Base-by-base conservation (phyloP, 2,113 vertebrate genomes). In the Potamarius usumacintae region DNA sequence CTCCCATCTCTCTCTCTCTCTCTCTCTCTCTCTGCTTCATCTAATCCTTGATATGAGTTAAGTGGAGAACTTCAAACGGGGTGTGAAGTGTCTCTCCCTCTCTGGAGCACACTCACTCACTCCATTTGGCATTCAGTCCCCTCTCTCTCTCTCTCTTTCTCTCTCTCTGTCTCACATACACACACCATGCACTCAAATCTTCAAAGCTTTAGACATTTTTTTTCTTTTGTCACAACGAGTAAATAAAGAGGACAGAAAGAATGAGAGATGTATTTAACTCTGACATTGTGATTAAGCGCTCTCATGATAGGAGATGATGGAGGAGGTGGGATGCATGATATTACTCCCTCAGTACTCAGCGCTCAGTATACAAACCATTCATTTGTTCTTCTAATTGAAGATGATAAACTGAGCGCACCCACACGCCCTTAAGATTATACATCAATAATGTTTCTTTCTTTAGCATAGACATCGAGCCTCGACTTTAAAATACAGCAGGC, bases 11-110 rank as follows among this genome's bases (percentile, higher is more conserved):
- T 88, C 86, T 92, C 89, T 63, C 85, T 72, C 87, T 90, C 87
- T 86, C 81, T 84, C n/a, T 30, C 4, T 58, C 6, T 89, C 83
- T 89, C 90, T 86, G 76, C 90, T 88, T 88, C 91, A 93, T 94
- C 89, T 95, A 95, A 94, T 94, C 93, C 94, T 92, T 94, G 91
- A 95, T 94, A 94, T 92, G 94, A 95, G 93, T 92, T 94, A 90
- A 94, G 94, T 88, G 88, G 88, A 91, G 91, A 92, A 93, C 94
- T 94, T 94, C 94, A 94, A 94, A 95, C 90, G 93, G 92, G 84
- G 91, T 86, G 88, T 91, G 88, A 91, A 93, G 92, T 93, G 76
- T 92, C 90, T 89, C 83, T 78, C 60, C 83, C 52, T 62, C 62
- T 82, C 27, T 14, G 81, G 76, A 83, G 89, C 57, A 22, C 48